phyloP scores from a whole-genome alignment of 2,888 invertebrate species.

The Panzeria rudis region DNA sequence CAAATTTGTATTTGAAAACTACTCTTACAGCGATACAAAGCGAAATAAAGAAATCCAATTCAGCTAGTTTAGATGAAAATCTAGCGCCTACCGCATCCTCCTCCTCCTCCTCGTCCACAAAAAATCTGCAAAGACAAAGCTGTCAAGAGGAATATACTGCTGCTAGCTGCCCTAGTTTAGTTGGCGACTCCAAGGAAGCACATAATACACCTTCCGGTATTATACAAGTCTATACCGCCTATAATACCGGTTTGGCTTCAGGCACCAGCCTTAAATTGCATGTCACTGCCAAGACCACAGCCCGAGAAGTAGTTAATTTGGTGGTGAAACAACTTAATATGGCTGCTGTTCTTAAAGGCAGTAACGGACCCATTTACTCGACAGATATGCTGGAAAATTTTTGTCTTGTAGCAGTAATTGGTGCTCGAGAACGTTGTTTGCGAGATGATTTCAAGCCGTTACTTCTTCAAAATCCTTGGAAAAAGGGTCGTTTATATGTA shows the following conservation, averaged over 20 bases:
- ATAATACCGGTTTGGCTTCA: constrained; percentile 96
- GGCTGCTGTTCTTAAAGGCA: constrained; percentile 94
- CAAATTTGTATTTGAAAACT: constrained; percentile 84
- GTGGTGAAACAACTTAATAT: constrained; percentile 98
- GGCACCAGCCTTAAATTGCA: constrained; percentile 97
- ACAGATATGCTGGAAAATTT: constrained; percentile 93
- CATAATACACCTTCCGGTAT: constrained; percentile 78
- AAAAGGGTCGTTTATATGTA: constrained; percentile 96
- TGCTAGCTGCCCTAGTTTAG: constrained; percentile 77
- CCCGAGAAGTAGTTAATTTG: constrained; percentile 96
- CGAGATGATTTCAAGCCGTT: constrained; percentile 97
- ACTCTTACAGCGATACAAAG: constrained; percentile 84
- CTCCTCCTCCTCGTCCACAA: constrained; percentile 75
- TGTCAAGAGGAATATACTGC: constrained; percentile 80
- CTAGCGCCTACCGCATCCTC: constrained; percentile 70
- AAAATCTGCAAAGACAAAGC: constrained; percentile 78
- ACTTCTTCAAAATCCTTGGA: constrained; percentile 97
- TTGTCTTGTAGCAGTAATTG: constrained; percentile 97
- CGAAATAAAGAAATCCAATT: constrained; percentile 83
- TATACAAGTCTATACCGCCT: constrained; percentile 96
- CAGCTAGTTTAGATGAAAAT: constrained; percentile 68
- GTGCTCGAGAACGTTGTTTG: constrained; percentile 96
- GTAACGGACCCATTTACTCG: constrained; percentile 93
- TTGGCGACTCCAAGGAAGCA: constrained; percentile 73
- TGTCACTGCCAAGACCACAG: constrained; percentile 96